These are phyloP conservation scores for Phortica variegata DNA, from an alignment of 1,140 invertebrate genomes.

Conservation along the genomic window DNA sequence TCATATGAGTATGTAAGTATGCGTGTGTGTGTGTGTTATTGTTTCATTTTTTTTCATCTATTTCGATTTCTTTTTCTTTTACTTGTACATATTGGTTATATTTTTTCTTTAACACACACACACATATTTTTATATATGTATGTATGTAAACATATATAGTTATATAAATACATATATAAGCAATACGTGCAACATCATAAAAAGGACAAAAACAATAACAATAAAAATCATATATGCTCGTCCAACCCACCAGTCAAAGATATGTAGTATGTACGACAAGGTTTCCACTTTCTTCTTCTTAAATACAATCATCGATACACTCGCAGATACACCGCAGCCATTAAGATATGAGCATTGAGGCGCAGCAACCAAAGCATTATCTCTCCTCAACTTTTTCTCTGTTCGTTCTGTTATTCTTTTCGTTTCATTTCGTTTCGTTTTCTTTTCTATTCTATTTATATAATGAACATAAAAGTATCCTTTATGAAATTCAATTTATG, in stretches of 20 bases:
- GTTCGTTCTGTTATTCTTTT: not conserved
- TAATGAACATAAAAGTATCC: conserved; percentile 29
- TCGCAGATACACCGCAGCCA: conserved; percentile 27
- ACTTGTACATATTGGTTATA: too few species aligned
- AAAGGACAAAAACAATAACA: conserved; percentile 55
- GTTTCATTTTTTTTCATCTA: conserved; percentile 45
- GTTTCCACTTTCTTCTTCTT: not conserved
- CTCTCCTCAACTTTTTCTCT: not conserved
- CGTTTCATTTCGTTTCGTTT: too few species aligned
- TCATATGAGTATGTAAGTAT: conserved; percentile 6
- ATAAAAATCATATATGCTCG: conserved; percentile 48
- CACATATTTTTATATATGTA: conserved; percentile 16
- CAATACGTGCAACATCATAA: conserved; percentile 42
- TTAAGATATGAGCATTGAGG: conserved; percentile 41
- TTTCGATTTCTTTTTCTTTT: conserved; percentile 30
- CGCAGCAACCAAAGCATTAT: not conserved
- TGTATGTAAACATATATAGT: conserved; percentile 14
- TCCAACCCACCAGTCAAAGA: not conserved
- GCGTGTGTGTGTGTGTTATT: conserved; percentile 27
- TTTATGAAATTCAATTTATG: conserved; percentile 38
- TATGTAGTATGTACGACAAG: not conserved
- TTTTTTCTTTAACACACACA: not conserved
- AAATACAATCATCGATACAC: conserved; percentile 1
- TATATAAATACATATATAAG: conserved; percentile 16
- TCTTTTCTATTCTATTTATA: conserved; percentile 5